phyloP scores from a whole-genome alignment of 2,113 vertebrate species.

The Apaloderma vittatum region DNA sequence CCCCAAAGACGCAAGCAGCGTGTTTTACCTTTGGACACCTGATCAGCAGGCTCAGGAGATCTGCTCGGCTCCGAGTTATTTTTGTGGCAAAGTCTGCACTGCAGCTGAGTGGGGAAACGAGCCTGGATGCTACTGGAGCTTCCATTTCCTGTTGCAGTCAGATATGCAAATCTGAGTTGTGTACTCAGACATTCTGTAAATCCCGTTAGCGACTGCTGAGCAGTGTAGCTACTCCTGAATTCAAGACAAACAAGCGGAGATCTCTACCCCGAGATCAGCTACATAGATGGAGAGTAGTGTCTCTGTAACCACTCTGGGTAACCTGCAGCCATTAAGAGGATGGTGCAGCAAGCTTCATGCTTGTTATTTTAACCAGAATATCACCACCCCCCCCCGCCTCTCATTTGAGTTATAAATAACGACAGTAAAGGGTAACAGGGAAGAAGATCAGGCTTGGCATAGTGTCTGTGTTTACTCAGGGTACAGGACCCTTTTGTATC shows the following conservation, averaged over 20 bases:
- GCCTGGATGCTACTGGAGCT: not conserved
- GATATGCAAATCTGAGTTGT: not conserved
- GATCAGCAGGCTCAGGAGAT: not conserved
- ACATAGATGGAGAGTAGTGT: not conserved
- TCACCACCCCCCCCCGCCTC: not conserved
- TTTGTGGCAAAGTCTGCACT: not conserved
- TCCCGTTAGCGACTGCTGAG: not conserved
- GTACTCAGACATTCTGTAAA: not conserved
- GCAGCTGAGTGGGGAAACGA: rapidly evolving
- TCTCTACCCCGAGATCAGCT: not conserved
- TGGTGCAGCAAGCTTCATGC: not conserved
- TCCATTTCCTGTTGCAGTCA: not conserved
- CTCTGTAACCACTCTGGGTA: not conserved
- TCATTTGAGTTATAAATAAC: not conserved
- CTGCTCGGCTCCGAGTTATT: not conserved
- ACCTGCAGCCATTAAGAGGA: not conserved
- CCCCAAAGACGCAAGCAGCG: not conserved
- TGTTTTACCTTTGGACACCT: not conserved
- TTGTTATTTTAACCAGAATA: not conserved
- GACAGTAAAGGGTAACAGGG: not conserved
- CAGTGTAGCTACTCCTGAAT: not conserved
- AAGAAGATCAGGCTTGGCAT: not conserved
- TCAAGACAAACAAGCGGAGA: not conserved
- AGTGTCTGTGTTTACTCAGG: rapidly evolving
- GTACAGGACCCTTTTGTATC: too few species aligned